Base-by-base conservation (phyloP, 2,113 vertebrate genomes). In the Chelonoidis abingdonii region DNA sequence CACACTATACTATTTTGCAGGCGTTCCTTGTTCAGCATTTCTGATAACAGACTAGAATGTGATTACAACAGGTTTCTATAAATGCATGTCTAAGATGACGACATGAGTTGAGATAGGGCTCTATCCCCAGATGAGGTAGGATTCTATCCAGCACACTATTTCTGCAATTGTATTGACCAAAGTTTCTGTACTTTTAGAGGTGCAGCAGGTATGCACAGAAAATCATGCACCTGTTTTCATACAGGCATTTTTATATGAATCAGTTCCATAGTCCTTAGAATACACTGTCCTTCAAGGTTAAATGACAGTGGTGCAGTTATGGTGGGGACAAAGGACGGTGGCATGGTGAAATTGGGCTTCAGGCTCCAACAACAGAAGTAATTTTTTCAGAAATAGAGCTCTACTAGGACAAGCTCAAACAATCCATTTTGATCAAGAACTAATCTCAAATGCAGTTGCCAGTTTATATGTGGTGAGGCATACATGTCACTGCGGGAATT, bases 401-500 rank as follows among this genome's bases (percentile, higher is more conserved):
- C 9, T 49, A 57, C 25, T 53, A 41, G 80, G 17, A 9, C 22
- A 52, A 7, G 31, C 49, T 35, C 24, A 47, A 35, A 52, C 29
- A 53, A 53, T 29, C 50, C 13, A 80, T 19, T 80, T 80, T 49
- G 27, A 80, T 52, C 49, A 80, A 80, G 52, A 29, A 29, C 29
- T 38, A 10, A 80, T 35, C 47, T 50, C 47, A 5, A 27, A 62
- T 6, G 53, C 49, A 90, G 27, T 65, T 81, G 84, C 24, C 81
- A 93, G 49, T 47, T 54, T 44, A 24, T 29, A 80, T 14, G 13
- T 88, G 83, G 57, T 19, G n/a, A 84, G 13, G 10, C 44, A 93
- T 52, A 90, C 47, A 95, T 88, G 93, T 88, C 90, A 50, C 31
- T 35, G 12, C 8, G 29, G 49, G 80, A 92, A 90, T 89, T 94